Evolutionary conservation across 2,797 vertebrate genomes (phyloP), one percentile per base, ranked within the genome.

Genomic region (Hybognathus amarus): DNA sequence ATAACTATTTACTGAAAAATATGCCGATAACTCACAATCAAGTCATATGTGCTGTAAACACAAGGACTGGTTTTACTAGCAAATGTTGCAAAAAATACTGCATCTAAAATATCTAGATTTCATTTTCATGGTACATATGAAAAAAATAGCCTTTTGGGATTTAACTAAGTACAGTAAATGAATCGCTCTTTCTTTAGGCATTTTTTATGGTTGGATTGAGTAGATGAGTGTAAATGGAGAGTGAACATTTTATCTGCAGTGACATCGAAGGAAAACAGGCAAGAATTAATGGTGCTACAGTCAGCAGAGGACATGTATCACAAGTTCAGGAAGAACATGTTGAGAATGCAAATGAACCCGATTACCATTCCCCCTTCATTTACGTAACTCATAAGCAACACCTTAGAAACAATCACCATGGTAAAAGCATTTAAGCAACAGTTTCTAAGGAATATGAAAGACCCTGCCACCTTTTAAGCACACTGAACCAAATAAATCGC

Each of bases 361-460:
- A 89, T 92, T 90, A 91, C 82, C 90, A 90, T 89, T 85, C 76
- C 40, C 66, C 54, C 36, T 89, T 85, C 89, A 87, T 87, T 91
- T 94, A 90, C 89, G 83, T 80, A 93, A 91, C 88, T 79, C 88
- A 88, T 79, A 92, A 90, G 87, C 70, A 87, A 91, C 90, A 89
- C 90, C 92, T 84, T 91, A 90, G 93, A 93, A 92, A 94, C 91
- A 71, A 91, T 94, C 85, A 64, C 92, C 91, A 91, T 94, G 92
- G 93, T 89, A 91, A 93, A 83, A 84, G 87, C 90, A 86, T 93
- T 91, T 91, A 85, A 92, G 91, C 86, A 87, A 87, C 68, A 75
- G 92, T 92, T 90, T 93, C 94, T 86, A 91, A 61, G 88, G 85
- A 71, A 87, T 83, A 59, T 83, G 83, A 77, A 83, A 88, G 73